phyloP scores from a whole-genome alignment of 2,888 invertebrate species.

The Trichacis sp. region DNA sequence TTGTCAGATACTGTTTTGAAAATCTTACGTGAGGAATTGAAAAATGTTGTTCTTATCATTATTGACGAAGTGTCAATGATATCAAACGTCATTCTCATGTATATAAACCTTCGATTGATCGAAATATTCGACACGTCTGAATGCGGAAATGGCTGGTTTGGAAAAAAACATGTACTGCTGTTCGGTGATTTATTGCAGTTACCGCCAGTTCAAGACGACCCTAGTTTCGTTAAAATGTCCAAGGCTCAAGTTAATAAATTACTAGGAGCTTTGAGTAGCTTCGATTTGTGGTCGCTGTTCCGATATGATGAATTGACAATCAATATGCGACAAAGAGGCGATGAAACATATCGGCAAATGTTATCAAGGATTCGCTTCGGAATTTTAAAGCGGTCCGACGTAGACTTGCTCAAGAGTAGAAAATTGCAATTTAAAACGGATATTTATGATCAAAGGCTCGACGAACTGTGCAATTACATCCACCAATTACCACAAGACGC shows the following conservation, averaged over 20 bases:
- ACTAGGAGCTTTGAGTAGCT: conserved; percentile 41
- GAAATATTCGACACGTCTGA: conserved; percentile 53
- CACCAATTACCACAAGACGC: conserved; percentile 35
- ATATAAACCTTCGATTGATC: conserved; percentile 47
- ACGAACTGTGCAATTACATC: conserved; percentile 18
- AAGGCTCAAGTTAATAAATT: conserved; percentile 43
- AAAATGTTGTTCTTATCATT: conserved; percentile 51
- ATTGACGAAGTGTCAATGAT: conserved; percentile 51
- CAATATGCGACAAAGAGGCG: conserved; percentile 51
- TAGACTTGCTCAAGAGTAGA: conserved; percentile 11
- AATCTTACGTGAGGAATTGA: conserved; percentile 46
- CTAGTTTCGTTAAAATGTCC: conserved; percentile 45
- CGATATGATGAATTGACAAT: conserved; percentile 52
- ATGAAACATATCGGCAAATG: no score
- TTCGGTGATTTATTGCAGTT: no score
- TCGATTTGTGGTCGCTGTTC: conserved; percentile 54
- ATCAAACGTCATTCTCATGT: conserved; percentile 47
- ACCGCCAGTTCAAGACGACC: no score
- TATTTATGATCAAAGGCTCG: no score
- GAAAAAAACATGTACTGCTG: no score
- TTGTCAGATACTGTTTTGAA: conserved; percentile 50
- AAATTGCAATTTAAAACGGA: no score
- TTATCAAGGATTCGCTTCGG: conserved; percentile 39
- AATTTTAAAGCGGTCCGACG: conserved; percentile 6
- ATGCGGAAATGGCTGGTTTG: conserved; percentile 53